phyloP scores from a whole-genome alignment of 2,888 invertebrate genomes.

The Hyalella azteca region DNA sequence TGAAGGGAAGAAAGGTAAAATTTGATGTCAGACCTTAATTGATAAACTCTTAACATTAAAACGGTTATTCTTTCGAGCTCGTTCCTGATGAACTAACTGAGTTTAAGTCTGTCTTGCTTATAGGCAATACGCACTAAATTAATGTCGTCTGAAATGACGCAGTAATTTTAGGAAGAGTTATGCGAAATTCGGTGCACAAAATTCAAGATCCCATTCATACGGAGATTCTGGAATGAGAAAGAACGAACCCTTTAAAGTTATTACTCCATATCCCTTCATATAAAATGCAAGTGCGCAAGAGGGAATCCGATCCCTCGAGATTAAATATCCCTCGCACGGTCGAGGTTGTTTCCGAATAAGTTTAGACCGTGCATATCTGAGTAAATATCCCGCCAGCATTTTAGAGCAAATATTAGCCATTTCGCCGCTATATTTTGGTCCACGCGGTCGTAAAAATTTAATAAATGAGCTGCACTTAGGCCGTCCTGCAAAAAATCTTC shows the following conservation, averaged over 20 bases:
- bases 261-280: background rate
- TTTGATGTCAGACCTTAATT: no score
- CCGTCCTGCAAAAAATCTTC: slow-evolving; percentile 47
- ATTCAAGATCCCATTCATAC: no score
- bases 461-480: slow-evolving; percentile 46
- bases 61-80: no score
- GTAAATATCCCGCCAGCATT: slow-evolving; percentile 26
- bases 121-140: no score
- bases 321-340: slow-evolving; percentile 6
- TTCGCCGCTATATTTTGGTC: slow-evolving; percentile 29
- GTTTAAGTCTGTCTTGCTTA: no score
- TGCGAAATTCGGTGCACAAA: no score
- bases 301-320: background rate
- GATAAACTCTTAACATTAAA: no score
- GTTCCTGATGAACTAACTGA: no score
- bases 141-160: no score
- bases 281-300: background rate
- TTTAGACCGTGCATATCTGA: background rate
- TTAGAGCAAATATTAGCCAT: slow-evolving; percentile 33
- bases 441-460: slow-evolving; percentile 24
- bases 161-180: no score
- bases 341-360: slow-evolving; percentile 34
- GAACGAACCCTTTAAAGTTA: slow-evolving; percentile 1
- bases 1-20: no score
- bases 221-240: background rate